Evolutionary conservation across 2,113 vertebrate genomes (phyloP).

Genomic region (Panurus biarmicus): DNA sequence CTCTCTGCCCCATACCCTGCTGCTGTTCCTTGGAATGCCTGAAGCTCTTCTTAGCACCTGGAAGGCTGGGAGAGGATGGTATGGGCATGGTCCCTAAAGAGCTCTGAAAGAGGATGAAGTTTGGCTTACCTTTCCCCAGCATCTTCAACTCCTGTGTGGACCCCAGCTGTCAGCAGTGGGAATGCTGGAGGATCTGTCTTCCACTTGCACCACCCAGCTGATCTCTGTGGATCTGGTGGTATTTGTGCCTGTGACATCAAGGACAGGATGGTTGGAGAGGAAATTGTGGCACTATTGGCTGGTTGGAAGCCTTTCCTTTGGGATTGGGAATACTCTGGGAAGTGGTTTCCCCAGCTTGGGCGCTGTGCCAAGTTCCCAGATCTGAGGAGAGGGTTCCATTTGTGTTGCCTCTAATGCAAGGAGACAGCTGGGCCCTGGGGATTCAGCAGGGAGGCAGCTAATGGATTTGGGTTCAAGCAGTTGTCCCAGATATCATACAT

Average conservation of each 20-base stretch:
- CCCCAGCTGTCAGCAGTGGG: not conserved
- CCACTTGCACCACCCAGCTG: fast-evolving
- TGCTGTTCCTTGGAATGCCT: not conserved
- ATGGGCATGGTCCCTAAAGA: not conserved
- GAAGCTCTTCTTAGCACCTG: not conserved
- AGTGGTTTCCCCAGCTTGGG: not conserved
- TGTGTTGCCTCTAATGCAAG: slow-evolving; percentile 40
- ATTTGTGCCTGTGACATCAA: not conserved
- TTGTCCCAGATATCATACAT: slow-evolving; percentile 44
- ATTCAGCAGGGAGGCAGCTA: slow-evolving; percentile 41
- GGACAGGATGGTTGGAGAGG: not conserved
- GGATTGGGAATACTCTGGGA: not conserved
- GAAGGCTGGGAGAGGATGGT: not conserved
- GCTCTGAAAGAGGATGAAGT: not conserved
- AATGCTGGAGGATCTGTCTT: not conserved
- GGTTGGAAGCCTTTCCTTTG: not conserved
- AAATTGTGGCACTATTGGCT: not conserved
- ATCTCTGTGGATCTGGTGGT: not conserved
- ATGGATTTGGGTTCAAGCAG: slow-evolving; percentile 59
- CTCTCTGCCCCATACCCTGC: not conserved
- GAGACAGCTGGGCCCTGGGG: slow-evolving; percentile 55
- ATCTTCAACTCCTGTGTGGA: not conserved
- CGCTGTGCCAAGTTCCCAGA: not conserved
- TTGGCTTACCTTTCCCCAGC: not conserved
- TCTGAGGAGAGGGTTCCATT: not conserved